These are phyloP conservation scores for Xenopus petersii DNA, from an alignment of 2,797 vertebrate species.

Conservation along the genomic window DNA sequence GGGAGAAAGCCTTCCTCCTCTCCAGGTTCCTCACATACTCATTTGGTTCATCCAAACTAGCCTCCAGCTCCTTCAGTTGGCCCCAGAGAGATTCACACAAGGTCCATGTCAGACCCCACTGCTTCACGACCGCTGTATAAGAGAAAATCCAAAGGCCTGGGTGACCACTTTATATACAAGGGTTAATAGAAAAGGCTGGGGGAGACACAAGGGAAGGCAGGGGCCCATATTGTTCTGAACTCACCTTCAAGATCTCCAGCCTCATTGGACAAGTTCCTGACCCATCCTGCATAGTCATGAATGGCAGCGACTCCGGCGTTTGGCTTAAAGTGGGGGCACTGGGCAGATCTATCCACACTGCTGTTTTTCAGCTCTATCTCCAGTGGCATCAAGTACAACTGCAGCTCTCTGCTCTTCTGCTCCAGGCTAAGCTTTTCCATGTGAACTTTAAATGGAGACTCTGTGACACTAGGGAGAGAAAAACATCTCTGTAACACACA, in stretches of 20 bases:
- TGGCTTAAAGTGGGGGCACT: constrained; percentile 78
- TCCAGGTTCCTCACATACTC: constrained; percentile 78
- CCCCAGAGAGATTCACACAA: constrained; percentile 90
- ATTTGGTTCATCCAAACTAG: constrained; percentile 50
- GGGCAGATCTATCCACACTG: constrained; percentile 68
- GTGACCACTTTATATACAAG: too few relatives aligned
- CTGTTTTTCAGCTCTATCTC: constrained; percentile 88
- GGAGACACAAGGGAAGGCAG: too few relatives aligned
- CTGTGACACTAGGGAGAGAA: constrained; percentile 65
- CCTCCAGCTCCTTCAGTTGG: constrained; percentile 63
- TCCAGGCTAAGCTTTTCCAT: constrained; percentile 80
- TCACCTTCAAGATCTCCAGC: constrained; percentile 65
- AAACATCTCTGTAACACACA: too few relatives aligned
- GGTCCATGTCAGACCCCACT: constrained; percentile 87
- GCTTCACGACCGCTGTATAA: constrained; percentile 66
- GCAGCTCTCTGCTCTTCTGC: constrained; percentile 61
- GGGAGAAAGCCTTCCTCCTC: constrained; percentile 79
- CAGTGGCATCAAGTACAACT: constrained; percentile 75
- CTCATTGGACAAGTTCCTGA: constrained; percentile 59
- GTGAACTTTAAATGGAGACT: constrained; percentile 83
- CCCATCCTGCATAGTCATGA: constrained; percentile 86
- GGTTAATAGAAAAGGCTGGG: too few relatives aligned
- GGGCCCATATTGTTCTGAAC: constrained; percentile 32
- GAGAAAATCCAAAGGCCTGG: not conserved
- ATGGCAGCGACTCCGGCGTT: constrained; percentile 77